phyloP scores from a whole-genome alignment of 2,797 vertebrate genomes.

The Lepus townsendii region DNA sequence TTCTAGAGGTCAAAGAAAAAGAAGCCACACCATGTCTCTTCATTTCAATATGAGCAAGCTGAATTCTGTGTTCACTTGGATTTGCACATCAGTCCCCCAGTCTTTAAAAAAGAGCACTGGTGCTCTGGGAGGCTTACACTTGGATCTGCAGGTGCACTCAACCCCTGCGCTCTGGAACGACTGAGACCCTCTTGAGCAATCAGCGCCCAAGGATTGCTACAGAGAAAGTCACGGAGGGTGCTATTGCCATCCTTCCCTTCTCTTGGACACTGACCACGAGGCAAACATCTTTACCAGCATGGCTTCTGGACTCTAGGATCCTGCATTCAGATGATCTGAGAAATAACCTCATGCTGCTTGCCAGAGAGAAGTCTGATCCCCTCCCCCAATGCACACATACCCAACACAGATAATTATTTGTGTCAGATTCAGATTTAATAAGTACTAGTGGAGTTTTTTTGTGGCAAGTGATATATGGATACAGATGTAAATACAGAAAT shows the following conservation, averaged over 20 bases:
- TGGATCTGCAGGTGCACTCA: background rate
- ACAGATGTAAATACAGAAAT: no score
- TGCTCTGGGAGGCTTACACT: background rate
- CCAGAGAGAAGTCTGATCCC: background rate
- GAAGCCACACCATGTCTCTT: background rate
- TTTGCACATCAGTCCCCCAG: background rate
- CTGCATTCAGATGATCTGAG: background rate
- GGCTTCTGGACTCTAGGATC: background rate
- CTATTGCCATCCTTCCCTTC: background rate
- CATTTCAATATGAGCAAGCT: background rate
- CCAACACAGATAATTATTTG: background rate
- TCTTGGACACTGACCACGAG: background rate
- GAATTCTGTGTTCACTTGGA: background rate
- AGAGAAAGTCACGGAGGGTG: background rate
- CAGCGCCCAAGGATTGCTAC: background rate
- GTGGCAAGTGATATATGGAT: background rate
- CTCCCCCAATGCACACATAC: background rate
- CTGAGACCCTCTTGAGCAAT: background rate
- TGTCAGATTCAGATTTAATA: background rate
- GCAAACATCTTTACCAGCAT: background rate
- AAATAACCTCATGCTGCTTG: background rate
- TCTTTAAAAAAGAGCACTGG: background rate
- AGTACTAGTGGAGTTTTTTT: background rate
- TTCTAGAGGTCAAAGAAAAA: conserved; percentile 1
- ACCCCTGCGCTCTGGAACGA: background rate